Evolutionary conservation across 2,888 invertebrate species (phyloP), one percentile per base, ranked within the genome.

Genomic region (Seira ritae): DNA sequence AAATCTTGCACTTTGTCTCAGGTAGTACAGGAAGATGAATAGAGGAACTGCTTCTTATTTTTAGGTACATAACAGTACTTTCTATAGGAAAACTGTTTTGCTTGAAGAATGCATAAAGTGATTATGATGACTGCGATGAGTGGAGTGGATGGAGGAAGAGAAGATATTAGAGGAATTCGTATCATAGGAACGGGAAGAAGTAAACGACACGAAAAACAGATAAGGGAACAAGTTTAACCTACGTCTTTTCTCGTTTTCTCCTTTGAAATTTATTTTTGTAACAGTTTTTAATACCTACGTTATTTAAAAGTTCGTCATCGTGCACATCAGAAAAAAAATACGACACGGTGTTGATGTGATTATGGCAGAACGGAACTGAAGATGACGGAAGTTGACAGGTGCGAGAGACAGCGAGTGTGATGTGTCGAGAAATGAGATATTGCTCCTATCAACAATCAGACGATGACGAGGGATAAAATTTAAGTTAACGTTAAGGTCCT

Each of bases 331-430:
- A 15, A 12, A 15, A 55, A 55, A 55, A 55, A 55, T 42, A n/a
- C 3, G 55, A 12, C 55, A 55, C 12, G 55, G 17, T 15, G 55
- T 2, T 55, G 55, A 55, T 55, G 55, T 55, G 17, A 55, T 31
- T 31, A 22, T 42, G 69, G 69, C 10, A 42, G 69, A 55, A 31
- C 31, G 31, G 31, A 72, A 62, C 72, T 60, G 72, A 81, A 71
- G 80, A 76, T 81, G 81, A 81, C 76, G 81, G 76, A 81, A 81
- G 81, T 81, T 76, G 81, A 81, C 81, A 81, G 81, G 81, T 81
- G 81, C 75, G 42, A 73, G 73, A 62, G 72, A 65, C 62, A 20
- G 42, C 22, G 37, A 73, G 65, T 22, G 22, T 31, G 31, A 31
- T 31, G n/a, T 31, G 31, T 31, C 55, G 55, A 55, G 6, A 55